Base-by-base conservation (phyloP, 2,797 vertebrate genomes). In the Synaphobranchus kaupii region DNA sequence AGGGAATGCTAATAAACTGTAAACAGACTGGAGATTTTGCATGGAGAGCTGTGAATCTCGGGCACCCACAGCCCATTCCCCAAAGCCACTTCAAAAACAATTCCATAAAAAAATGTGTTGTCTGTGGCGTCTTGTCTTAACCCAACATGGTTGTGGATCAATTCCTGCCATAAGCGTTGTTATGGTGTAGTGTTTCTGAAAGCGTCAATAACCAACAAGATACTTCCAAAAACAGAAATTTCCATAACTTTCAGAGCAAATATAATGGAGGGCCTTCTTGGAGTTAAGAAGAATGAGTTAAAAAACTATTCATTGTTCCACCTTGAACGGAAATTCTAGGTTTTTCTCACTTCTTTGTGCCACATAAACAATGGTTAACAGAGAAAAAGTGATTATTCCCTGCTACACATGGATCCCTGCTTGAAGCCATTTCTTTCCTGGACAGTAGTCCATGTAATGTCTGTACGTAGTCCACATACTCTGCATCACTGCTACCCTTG, bases 1-100 rank as follows among this genome's bases (percentile, higher is more conserved):
- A 63, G 68, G 4, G 25, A 54, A 94, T 78, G 92, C 92, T 93
- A 93, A 93, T 89, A 93, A 92, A 93, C 92, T 94, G 92, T 88
- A 78, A 78, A 78, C 73, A 78, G 73, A 44, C 12, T 47, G 73
- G 73, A 20, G 73, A 78, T 44, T 80, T 25, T n/a, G 78, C 78
- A 81, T 48, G 78, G 28, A 50, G 78, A 81, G 44, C 47, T 50
- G 78, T 81, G 78, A 81, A 47, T 81, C 8, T n/a, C 47, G 50
- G 47, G 44, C 5, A 81, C 28, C 25, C 44, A n/a, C 22, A 50
- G 44, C 25, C 47, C 47, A 7, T n/a, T 44, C 15, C n/a, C 78
- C 78, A 81, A 47, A 81, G 50, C 44, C 47, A 81, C 78, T 50
- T 81, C 78, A 81, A 81, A 81, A 28, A 47, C 78, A 4, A 47